These are phyloP conservation scores for Cryptoprocta ferox DNA, from an alignment of 2,797 vertebrate genomes.

Conservation along the genomic window DNA sequence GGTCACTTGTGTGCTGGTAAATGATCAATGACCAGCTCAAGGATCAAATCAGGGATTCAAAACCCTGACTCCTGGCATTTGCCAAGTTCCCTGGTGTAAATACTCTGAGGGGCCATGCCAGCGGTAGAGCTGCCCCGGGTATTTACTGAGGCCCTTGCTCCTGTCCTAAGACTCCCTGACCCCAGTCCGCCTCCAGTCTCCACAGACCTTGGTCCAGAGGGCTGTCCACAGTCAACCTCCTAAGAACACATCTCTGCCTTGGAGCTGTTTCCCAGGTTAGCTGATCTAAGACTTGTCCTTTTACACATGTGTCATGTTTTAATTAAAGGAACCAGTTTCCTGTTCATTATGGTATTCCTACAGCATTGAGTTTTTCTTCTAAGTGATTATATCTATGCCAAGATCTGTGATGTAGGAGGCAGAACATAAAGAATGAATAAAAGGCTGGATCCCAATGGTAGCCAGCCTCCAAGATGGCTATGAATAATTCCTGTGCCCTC, in stretches of 20 bases:
- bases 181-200: background rate
- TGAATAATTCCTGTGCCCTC: background rate
- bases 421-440: background rate
- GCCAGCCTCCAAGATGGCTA: background rate
- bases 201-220: background rate
- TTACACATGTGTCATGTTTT: no score
- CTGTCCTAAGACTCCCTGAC: background rate
- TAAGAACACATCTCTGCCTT: background rate
- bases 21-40: background rate
- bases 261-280: background rate
- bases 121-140: background rate
- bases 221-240: background rate
- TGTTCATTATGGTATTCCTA: background rate
- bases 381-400: background rate
- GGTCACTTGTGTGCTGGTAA: background rate
- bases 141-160: background rate
- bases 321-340: constrained; percentile 31
- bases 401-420: background rate
- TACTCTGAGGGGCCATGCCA: background rate
- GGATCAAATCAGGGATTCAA: background rate
- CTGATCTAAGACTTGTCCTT: background rate
- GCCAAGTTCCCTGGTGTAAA: background rate
- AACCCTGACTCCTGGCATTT: background rate
- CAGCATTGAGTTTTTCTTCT: background rate
- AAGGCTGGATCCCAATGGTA: background rate